Evolutionary conservation across 2,113 vertebrate genomes (phyloP), one percentile per base, ranked within the genome.

Genomic region (Hippolais icterina): DNA sequence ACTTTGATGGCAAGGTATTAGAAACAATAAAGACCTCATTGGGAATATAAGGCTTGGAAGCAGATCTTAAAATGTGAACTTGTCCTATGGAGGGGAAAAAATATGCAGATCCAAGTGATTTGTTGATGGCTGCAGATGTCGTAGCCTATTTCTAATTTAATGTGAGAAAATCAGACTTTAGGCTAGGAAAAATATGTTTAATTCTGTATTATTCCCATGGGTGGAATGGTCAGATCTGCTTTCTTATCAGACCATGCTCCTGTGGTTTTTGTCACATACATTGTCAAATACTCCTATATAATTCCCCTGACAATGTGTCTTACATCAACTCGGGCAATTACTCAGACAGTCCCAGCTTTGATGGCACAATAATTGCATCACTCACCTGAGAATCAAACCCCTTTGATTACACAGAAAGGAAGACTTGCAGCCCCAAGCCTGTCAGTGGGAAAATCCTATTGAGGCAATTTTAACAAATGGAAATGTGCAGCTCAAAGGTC

Each of bases 181-280:
- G 90, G 72, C 57, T 82, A 82, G 53, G 28, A 78, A 90, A 92
- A 83, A 68, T 37, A 84, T 46, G 65, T 92, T 96, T 89, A 89
- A 96, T 95, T 96, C 69, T 83, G 24, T 63, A 61, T 53, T 84
- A 75, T 46, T 96, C 92, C 90, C 86, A 71, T 42, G 96, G 56
- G 93, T 81, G 41, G 22, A 25, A 52, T 23, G 77, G 80, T 78
- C 84, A 96, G 92, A 90, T 92, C 76, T 94, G 90, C 93, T 96
- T 89, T 93, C 65, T 89, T 93, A 78, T 78, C 86, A 56, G 85
- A 96, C 49, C 88, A 90, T 42, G 95, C 71, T 94, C 71, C 92
- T 86, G 79, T 83, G 79, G 47, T 88, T 97, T 95, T 89, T 95
- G 94, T 88, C 94, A 96, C 75, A 89, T 76, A n/a, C 0, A 0